These are phyloP conservation scores for Aldabrachelys gigantea DNA, from an alignment of 2,113 vertebrate species.

Conservation along the genomic window DNA sequence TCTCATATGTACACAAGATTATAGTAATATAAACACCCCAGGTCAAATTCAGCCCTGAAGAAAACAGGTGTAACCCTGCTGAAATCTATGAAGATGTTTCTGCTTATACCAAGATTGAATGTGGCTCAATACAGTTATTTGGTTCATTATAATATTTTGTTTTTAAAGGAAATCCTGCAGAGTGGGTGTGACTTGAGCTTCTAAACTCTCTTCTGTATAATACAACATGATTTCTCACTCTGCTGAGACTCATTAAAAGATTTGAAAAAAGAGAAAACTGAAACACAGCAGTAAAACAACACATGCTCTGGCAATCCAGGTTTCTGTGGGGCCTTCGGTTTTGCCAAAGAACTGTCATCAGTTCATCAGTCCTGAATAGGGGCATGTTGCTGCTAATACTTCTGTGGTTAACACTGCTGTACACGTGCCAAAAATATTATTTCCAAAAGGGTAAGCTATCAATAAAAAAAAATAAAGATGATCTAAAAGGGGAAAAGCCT, in stretches of 20 bases:
- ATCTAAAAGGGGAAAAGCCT: background rate
- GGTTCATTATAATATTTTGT: background rate
- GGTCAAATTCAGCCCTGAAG: background rate
- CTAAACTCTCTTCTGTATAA: slow-evolving; percentile 3
- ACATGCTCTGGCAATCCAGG: background rate
- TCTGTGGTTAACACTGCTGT: slow-evolving; percentile 56
- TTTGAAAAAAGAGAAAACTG: background rate
- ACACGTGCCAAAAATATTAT: slow-evolving; percentile 65
- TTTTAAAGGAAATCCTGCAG: background rate
- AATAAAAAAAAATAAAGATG: slow-evolving; percentile 30
- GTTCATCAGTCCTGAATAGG: slow-evolving; percentile 37
- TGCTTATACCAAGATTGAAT: background rate
- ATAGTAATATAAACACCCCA: background rate
- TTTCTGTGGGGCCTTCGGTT: slow-evolving; percentile 70
- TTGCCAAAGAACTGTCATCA: slow-evolving; percentile 78
- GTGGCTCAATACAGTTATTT: background rate
- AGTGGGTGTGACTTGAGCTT: background rate
- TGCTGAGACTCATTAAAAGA: slow-evolving; percentile 38
- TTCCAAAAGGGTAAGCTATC: slow-evolving; percentile 68
- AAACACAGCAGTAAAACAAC: slow-evolving; percentile 35
- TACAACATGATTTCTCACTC: background rate
- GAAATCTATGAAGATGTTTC: background rate
- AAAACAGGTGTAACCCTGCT: background rate
- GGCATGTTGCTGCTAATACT: slow-evolving; percentile 60
- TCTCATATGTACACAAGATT: background rate